Evolutionary conservation across 23 tunicate genomes (phyloP), one percentile per base, ranked within the genome.

Genomic region (Ascidia mentula): DNA sequence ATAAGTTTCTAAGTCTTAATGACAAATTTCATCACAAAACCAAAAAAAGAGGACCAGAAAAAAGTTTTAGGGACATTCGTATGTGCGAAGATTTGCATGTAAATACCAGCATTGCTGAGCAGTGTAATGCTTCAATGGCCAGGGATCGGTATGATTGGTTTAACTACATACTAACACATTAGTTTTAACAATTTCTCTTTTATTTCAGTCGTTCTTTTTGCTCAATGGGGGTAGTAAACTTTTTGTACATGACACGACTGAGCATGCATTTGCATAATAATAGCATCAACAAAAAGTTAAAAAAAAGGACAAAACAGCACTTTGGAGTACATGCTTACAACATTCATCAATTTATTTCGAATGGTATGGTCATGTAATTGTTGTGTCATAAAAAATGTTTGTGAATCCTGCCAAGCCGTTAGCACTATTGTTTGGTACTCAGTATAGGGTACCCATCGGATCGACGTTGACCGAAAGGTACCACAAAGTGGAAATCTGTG

Each of bases 1-100:
- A 26, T 36, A 18, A 31, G 36, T 71, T 20, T 31, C 32, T 3
- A 3, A 71, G 74, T 71, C 39, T 71, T 3, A 34, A 36, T 71
- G 74, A 71, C 30, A 71, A 71, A 36, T 71, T 71, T 71, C 74
- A 71, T 36, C 74, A 71, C 74, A 71, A 71, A 71, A 71, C 74
- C 6, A 71, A 71, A 71, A 71, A 71, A 18, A 28, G 74, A 3
- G 22, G 65, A 20, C 36, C 39, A 17, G 74, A 71, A 71, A 71
- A 71, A 71, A 36, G 36, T 7, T 71, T 71, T 36, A 71, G 74
- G 32, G 74, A 71, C 13, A 22, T 71, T 6, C 31, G 74, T 3
- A 3, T 71, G 30, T 71, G 74, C 39, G 31, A 35, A 71, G 35
- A 71, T 31, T 18, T 71, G 39, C 18, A 17, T 34, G 38, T 71